Base-by-base conservation (phyloP, 2,888 invertebrate species). In the Chalcis sispes region DNA sequence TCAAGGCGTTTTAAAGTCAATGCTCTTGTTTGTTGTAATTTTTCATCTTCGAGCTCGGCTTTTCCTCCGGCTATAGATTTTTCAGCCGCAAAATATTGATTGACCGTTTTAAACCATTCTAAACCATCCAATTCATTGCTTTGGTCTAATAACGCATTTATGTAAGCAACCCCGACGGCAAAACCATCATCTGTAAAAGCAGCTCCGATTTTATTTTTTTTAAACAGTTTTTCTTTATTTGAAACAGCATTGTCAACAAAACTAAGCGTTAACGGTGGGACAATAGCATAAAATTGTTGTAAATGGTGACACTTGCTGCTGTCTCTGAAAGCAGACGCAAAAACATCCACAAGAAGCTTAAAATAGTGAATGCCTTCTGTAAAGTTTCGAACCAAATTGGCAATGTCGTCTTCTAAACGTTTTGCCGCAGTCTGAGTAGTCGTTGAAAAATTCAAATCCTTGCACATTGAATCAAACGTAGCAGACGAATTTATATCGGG, bases 101-200 rank as follows among this genome's bases (percentile, higher is more conserved):
- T 92, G 10, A 97, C 94, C 1, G 97, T 95, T 82, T 95, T 93
- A 86, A 98, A 98, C 99, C 99, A 99, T 87, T 98, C 97, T 5
- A 99, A 90, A 0, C 96, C 93, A 89, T 98, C 97, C 86, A 98
- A 95, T 83, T 96, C 95, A 23, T 89, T 87, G 82, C 91, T 92
- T 89, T 98, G 98, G 87, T 97, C 94, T 56, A 99, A 89, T 76
- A 99, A 90, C 86, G 96, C 96, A 76, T 98, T 91, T 81, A 99
- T 95, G 85, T 98, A 99, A 0, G 98, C 97, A 42, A 95, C 90
- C 86, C 98, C 99, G 93, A 99, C 96, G 3, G 98, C 95, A 90
- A 99, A 99, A 15, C 99, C 99, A 89, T 99, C 99, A 89, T 99
- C 99, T 13, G 98, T 98, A 86, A 99, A 98, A 0, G 96, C 94